These are phyloP conservation scores for Allolobophora icterica DNA, from an alignment of 2,888 invertebrate genomes.

Conservation along the genomic window DNA sequence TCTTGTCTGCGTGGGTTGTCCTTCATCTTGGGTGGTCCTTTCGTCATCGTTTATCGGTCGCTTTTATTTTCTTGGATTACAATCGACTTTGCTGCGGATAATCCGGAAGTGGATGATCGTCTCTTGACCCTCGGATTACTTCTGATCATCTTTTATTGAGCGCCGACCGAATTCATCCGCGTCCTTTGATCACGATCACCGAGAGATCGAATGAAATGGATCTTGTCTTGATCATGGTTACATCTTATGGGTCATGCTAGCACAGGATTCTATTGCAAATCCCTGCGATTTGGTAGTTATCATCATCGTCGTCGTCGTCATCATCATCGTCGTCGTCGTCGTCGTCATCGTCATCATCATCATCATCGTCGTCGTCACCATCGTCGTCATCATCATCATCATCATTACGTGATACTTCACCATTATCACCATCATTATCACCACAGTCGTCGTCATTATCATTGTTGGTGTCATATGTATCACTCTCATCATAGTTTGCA, in stretches of 20 bases:
- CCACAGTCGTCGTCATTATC: too few relatives aligned
- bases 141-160: not conserved
- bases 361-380: constrained; percentile 31
- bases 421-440: too few relatives aligned
- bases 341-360: constrained; percentile 37
- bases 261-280: not conserved
- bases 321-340: constrained; percentile 28
- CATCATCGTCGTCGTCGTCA: constrained; percentile 33
- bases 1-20: not conserved
- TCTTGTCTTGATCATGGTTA: not conserved
- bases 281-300: not conserved
- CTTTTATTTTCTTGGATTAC: not conserved
- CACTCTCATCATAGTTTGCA: too few relatives aligned
- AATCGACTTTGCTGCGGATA: not conserved
- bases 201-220: not conserved
- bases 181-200: not conserved
- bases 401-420: not conserved
- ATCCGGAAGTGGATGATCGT: not conserved
- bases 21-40: not conserved
- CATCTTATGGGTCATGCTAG: not conserved
- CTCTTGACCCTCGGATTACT: not conserved
- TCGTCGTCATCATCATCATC: constrained; percentile 18
- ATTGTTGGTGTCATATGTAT: too few relatives aligned
- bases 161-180: not conserved
- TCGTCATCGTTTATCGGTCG: not conserved